Percentiles rank a stretch among this genome's conserved stretches.
phyloP scores from a whole-genome alignment of 2,113 vertebrate species.

The Choloepus hoffmanni region DNA sequence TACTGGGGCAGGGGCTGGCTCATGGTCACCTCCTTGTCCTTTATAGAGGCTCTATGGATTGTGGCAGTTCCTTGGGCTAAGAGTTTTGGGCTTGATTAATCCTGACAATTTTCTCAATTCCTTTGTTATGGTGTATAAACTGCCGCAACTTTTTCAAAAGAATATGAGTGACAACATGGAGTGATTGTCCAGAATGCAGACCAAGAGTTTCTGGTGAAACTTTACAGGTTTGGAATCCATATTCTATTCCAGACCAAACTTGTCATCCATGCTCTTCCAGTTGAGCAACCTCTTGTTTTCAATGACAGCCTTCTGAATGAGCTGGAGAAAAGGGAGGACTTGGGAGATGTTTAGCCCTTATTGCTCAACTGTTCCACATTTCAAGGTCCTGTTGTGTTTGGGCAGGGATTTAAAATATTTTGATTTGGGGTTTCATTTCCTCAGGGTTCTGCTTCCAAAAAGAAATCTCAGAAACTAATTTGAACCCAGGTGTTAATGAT shows the following conservation, averaged over 20 bases:
- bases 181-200: background rate
- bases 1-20: background rate
- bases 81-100: background rate
- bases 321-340: background rate
- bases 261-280: background rate
- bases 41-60: background rate
- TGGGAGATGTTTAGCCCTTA: background rate
- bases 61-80: background rate
- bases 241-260: background rate
- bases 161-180: background rate
- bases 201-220: background rate
- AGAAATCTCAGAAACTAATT: background rate
- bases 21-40: background rate
- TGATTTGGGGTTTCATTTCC: background rate
- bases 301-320: background rate
- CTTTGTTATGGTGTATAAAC: background rate
- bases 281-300: background rate
- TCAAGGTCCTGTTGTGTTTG: background rate
- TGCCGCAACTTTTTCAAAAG: background rate
- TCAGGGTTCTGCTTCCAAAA: background rate
- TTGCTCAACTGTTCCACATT: background rate
- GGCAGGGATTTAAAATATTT: background rate
- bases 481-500: constrained; percentile 30
- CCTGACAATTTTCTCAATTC: background rate
- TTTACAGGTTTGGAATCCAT: background rate